Conservation (phyloP, 2,797 vertebrate genomes). For the Propithecus deckenii region DNA sequence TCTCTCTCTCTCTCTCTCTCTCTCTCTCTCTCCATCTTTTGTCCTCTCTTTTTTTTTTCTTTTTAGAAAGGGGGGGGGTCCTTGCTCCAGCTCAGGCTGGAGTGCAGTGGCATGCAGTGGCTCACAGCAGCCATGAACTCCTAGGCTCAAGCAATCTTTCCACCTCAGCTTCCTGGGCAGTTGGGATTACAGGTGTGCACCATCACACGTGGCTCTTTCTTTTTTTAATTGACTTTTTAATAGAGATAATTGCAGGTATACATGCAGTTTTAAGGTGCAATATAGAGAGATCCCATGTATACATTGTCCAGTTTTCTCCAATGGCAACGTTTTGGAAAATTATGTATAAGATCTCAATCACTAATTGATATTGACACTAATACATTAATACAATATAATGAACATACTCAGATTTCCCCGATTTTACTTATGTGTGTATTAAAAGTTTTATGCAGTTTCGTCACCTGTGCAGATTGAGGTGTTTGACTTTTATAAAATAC, state of each 20-base stretch:
- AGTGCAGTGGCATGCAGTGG: too few species aligned
- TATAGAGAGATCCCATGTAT: background rate
- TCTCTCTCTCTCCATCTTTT: background rate
- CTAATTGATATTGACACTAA: background rate
- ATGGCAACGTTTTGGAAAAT: background rate
- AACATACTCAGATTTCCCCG: background rate
- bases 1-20: background rate
- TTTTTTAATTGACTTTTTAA: background rate
- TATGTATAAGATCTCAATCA: background rate
- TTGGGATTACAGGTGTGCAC: background rate
- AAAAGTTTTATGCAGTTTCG: background rate
- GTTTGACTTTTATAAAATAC: conserved; percentile 20
- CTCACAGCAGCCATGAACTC: background rate
- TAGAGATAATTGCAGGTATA: background rate
- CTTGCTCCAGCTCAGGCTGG: too few species aligned
- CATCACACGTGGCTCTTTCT: background rate
- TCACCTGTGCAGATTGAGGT: background rate
- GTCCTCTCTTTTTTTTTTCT: background rate
- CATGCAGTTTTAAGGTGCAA: conserved; percentile 1
- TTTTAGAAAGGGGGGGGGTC: too few species aligned
- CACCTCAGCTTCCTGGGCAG: background rate
- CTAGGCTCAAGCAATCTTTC: background rate
- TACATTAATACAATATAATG: background rate
- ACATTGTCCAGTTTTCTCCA: background rate
- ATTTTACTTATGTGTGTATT: background rate